Base-by-base conservation (phyloP, 2,797 vertebrate species). In the Premnoplex brunnescens region DNA sequence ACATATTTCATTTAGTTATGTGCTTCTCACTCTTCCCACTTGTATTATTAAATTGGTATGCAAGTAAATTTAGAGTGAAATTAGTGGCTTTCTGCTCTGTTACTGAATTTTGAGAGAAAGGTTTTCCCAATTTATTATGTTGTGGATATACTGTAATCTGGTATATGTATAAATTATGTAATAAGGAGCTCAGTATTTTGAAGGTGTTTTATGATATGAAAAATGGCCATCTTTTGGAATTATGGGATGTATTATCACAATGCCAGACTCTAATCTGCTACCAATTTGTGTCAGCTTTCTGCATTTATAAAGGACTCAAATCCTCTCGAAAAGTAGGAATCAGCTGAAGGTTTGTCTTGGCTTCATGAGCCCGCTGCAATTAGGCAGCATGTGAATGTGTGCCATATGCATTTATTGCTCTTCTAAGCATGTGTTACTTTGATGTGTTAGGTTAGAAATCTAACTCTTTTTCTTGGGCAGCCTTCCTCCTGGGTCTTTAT, bases 391-490 rank as follows among this genome's bases (percentile, higher is more conserved):
- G 97, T 97, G 98, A 97, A 97, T 98, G 97, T 95, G 97, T 98
- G 97, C 97, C 98, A 98, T 98, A 97, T 98, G 98, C 97, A 97
- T 98, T 97, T 98, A 98, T 95, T 97, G 97, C 97, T 98, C 97
- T 97, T 98, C 98, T 98, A 98, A 98, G 98, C 98, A 98, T 98
- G 98, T 98, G 97, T 97, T 98, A 97, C 98, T 98, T 98, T 98
- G 98, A 99, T 98, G 98, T 98, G 97, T 94, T 98, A 97, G 97
- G 97, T 98, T 97, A 97, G 97, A 97, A 98, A 98, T 97, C 97
- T 96, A 97, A 97, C 97, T 98, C 98, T 97, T 96, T 96, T 98
- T 97, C 98, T 97, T 98, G 97, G 97, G 97, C 93, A 97, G 97
- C 98, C 98, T 98, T 98, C 98, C 98, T 98, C 98, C 98, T 98